Evolutionary conservation across 2,113 vertebrate genomes (phyloP).

Genomic region (Hemiscyllium ocellatum): DNA sequence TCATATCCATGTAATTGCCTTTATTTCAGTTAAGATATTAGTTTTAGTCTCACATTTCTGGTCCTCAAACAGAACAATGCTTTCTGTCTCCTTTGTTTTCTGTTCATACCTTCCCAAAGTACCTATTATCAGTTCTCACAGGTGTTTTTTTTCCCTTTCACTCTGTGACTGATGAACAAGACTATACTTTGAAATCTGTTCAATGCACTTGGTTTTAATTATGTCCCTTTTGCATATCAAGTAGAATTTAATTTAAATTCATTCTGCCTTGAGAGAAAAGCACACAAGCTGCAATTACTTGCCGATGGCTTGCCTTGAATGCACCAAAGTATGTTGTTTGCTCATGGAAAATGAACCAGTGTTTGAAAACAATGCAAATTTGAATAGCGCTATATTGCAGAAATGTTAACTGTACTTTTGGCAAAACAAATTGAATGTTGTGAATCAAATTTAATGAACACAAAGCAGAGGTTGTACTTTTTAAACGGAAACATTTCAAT

Average conservation of each 20-base stretch:
- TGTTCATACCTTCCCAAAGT: neutral
- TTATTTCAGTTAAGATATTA: no score
- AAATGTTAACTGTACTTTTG: neutral
- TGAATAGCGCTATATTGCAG: neutral
- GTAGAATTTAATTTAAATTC: slow-evolving; percentile 18
- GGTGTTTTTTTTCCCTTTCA: neutral
- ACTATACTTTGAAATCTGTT: neutral
- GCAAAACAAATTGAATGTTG: neutral
- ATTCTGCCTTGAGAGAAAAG: neutral
- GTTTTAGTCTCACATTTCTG: no score
- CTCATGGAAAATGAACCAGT: neutral
- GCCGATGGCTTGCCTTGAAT: neutral
- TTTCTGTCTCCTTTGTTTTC: neutral
- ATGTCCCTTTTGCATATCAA: neutral
- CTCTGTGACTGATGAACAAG: neutral
- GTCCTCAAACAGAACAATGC: no score
- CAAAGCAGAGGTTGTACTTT: neutral
- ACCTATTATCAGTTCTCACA: neutral
- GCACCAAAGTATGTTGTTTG: neutral
- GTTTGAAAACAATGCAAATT: neutral
- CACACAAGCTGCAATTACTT: neutral
- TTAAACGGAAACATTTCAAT: neutral
- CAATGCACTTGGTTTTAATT: neutral
- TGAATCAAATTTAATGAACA: neutral
- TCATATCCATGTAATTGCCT: no score